Percentiles rank a stretch among this genome's conserved stretches.
These are phyloP conservation scores for Prionace glauca DNA, from an alignment of 2,797 vertebrate species.

Conservation along the genomic window DNA sequence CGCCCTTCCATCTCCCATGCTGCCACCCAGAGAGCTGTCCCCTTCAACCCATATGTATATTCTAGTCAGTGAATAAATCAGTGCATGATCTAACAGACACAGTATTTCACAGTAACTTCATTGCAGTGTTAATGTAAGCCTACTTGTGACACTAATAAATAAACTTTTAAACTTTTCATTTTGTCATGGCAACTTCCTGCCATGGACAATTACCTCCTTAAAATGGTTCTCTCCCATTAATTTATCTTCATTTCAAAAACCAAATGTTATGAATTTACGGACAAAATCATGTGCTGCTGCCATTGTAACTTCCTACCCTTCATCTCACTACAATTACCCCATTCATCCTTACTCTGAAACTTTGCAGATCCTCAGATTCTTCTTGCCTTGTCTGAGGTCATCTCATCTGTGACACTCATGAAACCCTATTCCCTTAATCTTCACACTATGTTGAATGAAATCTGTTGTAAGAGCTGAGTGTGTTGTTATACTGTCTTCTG, in stretches of 20 bases:
- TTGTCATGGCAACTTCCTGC: background rate
- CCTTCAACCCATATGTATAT: background rate
- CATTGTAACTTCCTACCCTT: background rate
- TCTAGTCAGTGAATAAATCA: background rate
- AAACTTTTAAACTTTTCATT: background rate
- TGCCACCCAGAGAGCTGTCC: no score
- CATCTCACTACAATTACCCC: background rate
- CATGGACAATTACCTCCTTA: background rate
- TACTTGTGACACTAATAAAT: no score
- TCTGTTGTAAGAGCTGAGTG: no score
- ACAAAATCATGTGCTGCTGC: background rate
- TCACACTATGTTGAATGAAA: no score
- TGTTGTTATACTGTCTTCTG: no score
- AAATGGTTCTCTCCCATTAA: background rate
- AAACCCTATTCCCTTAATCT: no score
- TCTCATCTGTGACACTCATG: no score
- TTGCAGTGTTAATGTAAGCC: no score
- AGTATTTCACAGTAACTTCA: no score
- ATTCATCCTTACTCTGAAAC: background rate
- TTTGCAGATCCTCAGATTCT: background rate
- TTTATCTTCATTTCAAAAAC: background rate
- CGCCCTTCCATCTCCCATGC: no score
- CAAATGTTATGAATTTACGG: background rate
- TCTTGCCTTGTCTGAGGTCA: no score
- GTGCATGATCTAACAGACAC: background rate